phyloP scores from a whole-genome alignment of 2,797 vertebrate species.

The Dallia pectoralis region DNA sequence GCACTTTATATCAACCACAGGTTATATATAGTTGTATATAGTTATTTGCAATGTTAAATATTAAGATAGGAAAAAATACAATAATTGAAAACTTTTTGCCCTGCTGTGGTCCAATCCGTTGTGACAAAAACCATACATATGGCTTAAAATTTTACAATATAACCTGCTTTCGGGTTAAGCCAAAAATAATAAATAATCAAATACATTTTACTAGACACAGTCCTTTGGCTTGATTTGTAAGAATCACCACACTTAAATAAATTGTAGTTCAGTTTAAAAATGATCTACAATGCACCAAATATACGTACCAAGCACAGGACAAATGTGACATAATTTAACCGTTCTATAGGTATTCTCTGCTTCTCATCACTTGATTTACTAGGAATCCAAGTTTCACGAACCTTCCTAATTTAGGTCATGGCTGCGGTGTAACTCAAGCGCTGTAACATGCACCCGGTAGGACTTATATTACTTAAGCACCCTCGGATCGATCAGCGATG shows the following conservation, averaged over 20 bases:
- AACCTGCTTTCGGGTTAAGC: not conserved
- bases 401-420: slow-evolving; percentile 70
- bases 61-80: no score
- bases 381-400: slow-evolving; percentile 50
- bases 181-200: not conserved
- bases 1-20: no score
- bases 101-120: no score
- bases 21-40: no score
- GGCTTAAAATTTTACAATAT: no score
- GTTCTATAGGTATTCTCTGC: slow-evolving; percentile 46
- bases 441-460: slow-evolving; percentile 51
- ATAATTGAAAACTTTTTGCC: no score
- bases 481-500: slow-evolving; percentile 70
- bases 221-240: not conserved
- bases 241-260: not conserved
- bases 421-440: slow-evolving; percentile 59
- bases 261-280: slow-evolving; percentile 27
- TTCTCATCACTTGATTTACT: slow-evolving; percentile 57
- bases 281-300: slow-evolving; percentile 25
- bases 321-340: slow-evolving; percentile 14
- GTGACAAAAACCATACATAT: no score
- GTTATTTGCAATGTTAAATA: no score
- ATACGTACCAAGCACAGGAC: slow-evolving; percentile 39
- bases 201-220: not conserved
- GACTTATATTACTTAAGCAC: slow-evolving; percentile 73